These are phyloP conservation scores for Syndactyla subalaris DNA, from an alignment of 2,797 vertebrate genomes.

Conservation along the genomic window DNA sequence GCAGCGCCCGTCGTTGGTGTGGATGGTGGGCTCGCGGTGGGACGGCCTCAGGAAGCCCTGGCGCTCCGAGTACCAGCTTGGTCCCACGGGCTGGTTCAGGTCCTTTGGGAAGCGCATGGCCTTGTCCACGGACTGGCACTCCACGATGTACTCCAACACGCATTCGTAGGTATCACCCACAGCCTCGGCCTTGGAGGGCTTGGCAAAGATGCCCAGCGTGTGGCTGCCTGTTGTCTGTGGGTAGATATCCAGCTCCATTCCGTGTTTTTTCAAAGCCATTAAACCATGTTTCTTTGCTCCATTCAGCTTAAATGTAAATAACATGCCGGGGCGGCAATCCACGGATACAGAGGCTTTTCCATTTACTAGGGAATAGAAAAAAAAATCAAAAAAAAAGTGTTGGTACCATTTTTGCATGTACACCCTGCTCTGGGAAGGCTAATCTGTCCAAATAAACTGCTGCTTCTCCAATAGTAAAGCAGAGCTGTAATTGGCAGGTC, in stretches of 20 bases:
- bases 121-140: constrained; percentile 74
- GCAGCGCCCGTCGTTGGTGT: constrained; percentile 78
- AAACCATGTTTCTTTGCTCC: constrained; percentile 75
- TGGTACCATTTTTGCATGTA: background rate
- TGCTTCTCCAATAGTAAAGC: background rate
- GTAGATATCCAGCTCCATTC: constrained; percentile 81
- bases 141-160: constrained; percentile 74
- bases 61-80: constrained; percentile 81
- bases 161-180: constrained; percentile 18
- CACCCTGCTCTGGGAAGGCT: background rate
- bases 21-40: constrained; percentile 70
- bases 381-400: background rate
- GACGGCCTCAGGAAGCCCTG: constrained; percentile 78
- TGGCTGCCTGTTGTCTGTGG: constrained; percentile 76
- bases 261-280: constrained; percentile 71
- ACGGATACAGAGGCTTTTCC: constrained; percentile 78
- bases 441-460: background rate
- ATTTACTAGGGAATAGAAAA: constrained; percentile 64
- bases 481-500: background rate
- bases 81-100: constrained; percentile 79
- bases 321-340: constrained; percentile 61
- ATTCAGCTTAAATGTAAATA: constrained; percentile 76
- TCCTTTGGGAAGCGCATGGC: constrained; percentile 67
- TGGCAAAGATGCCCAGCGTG: constrained; percentile 80
- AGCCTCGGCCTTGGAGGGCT: constrained; percentile 32